These are phyloP conservation scores for Nomia melanderi DNA, from an alignment of 1,140 invertebrate genomes.

Conservation along the genomic window DNA sequence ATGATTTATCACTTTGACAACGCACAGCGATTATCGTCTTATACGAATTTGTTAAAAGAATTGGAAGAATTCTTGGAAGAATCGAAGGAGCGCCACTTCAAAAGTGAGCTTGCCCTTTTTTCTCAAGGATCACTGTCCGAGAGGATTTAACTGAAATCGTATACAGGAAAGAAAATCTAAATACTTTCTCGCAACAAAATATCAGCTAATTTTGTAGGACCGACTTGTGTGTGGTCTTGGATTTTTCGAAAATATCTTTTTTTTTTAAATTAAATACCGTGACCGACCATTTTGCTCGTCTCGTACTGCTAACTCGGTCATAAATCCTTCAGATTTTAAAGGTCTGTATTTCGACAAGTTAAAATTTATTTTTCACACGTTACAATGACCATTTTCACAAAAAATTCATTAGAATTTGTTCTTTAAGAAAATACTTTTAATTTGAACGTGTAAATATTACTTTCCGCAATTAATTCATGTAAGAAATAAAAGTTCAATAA, in stretches of 20 bases:
- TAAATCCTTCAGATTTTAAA: too few species aligned
- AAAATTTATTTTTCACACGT: too few species aligned
- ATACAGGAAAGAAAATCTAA: conserved; percentile 64
- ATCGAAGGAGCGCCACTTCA: conserved; percentile 11
- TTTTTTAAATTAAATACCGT: conserved; percentile 64
- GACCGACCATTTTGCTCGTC: conserved; percentile 62
- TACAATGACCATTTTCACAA: too few species aligned
- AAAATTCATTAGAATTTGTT: too few species aligned
- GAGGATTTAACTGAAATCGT: conserved; percentile 64
- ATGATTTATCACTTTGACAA: not conserved
- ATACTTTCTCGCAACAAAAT: conserved; percentile 65
- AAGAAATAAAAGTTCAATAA: too few species aligned
- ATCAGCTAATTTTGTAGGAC: conserved; percentile 66
- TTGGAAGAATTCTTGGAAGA: not conserved
- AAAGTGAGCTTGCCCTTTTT: conserved; percentile 63
- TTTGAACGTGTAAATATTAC: too few species aligned
- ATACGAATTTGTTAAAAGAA: not conserved
- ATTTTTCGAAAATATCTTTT: conserved; percentile 16
- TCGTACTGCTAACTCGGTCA: not conserved
- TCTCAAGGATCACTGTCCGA: conserved; percentile 34
- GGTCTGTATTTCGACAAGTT: too few species aligned
- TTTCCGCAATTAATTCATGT: too few species aligned
- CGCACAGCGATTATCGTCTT: not conserved
- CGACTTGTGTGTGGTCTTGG: conserved; percentile 55
- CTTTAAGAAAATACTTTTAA: too few species aligned